Base-by-base conservation (phyloP, 2,888 invertebrate genomes). In the Dyspetes luteomarginatus region DNA sequence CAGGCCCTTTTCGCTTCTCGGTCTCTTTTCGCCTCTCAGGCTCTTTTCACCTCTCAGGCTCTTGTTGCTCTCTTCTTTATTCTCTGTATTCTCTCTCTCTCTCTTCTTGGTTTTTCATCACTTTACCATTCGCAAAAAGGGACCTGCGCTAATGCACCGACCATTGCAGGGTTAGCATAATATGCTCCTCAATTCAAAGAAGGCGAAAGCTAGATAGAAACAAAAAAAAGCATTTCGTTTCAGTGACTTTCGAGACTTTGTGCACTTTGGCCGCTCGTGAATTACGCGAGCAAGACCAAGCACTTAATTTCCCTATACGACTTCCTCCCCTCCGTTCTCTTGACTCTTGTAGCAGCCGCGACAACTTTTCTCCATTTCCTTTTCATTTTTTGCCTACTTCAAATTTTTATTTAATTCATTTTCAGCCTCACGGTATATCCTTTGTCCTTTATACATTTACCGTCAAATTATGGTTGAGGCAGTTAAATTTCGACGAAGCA, bases 121-220 rank as follows among this genome's bases (percentile, higher is more conserved):
- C 58, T 68, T 69, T 50, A 45, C 56, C 69, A 50, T 43, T 7
- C 19, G 7, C 50, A 28, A 60, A 58, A 28, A 45, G 64, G 52
- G 64, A 50, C 36, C 75, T 17, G 30, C 65, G 72, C 81, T 87
- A 87, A 87, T 86, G 86, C 84, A 85, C 83, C 83, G 77, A 77
- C 82, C 78, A 79, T 82, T 12, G 65, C 81, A 43, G 84, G 81
- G 81, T 87, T 87, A 85, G 86, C 83, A 83, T 86, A 87, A 87
- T 87, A 85, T 84, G 80, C 81, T 85, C 83, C 71, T 65, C 71
- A 22, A 48, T 71, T 65, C 41, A 43, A 15, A 5, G 41, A 50
- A 36, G 22, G 56, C 36, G 71, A 48, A 48, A 17, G 28, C 45
- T 41, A 71, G 50, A 71, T 65, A 65, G 62, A 74, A 56, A 60